phyloP scores from a whole-genome alignment of 2,888 invertebrate genomes.

The Tetragnatha montana region DNA sequence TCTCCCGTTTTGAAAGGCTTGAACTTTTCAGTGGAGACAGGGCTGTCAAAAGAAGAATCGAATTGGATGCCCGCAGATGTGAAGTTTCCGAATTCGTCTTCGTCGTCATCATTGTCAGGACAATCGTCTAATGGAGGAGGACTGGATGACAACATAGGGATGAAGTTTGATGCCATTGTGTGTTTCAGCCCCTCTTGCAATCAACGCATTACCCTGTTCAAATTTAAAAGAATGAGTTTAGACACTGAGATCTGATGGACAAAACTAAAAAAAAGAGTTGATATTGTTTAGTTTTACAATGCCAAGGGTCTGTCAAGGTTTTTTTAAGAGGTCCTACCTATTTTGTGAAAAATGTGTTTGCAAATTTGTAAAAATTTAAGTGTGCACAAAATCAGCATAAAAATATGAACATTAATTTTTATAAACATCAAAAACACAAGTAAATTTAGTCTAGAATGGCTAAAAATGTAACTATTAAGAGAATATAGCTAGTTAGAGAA shows the following conservation, averaged over 20 bases:
- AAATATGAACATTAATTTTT: too few species aligned
- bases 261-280: not conserved
- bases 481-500: too few species aligned
- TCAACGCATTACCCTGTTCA: constrained; percentile 10
- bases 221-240: not conserved
- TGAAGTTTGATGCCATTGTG: constrained; percentile 66
- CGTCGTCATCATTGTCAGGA: constrained; percentile 66
- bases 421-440: too few species aligned
- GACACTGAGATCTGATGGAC: not conserved
- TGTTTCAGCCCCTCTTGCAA: not conserved
- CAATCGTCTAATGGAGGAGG: constrained; percentile 71
- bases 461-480: too few species aligned
- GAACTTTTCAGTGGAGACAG: constrained; percentile 44
- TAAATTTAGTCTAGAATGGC: too few species aligned
- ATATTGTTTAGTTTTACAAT: too few species aligned
- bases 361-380: too few species aligned
- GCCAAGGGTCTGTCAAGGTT: too few species aligned
- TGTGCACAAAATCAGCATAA: too few species aligned
- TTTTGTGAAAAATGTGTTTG: too few species aligned
- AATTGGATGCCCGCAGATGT: constrained; percentile 61
- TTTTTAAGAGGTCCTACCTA: too few species aligned
- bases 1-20: constrained; percentile 57
- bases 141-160: constrained; percentile 71
- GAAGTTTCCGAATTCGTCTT: constrained; percentile 71
- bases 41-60: constrained; percentile 68